Percentiles rank a stretch among this genome's conserved stretches.
phyloP scores from a whole-genome alignment of 2,888 invertebrate species.

The Conomelus anceps region DNA sequence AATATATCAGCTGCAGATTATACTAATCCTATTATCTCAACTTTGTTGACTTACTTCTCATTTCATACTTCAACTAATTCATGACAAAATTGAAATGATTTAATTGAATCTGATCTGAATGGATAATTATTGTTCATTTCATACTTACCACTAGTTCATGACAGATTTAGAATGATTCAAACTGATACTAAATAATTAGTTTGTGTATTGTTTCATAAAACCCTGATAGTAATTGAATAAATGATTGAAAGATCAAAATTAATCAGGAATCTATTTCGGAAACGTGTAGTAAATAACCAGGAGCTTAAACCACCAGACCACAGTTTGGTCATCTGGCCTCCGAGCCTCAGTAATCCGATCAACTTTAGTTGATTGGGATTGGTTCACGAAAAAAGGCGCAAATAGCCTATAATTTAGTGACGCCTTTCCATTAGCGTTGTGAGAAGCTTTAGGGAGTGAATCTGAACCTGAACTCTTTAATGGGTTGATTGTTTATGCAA shows the following conservation, averaged over 20 bases:
- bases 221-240: not conserved
- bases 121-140: too few species aligned
- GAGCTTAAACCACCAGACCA: not conserved
- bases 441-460: not conserved
- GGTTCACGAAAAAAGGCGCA: not conserved
- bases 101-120: too few species aligned
- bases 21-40: too few species aligned
- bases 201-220: too few species aligned
- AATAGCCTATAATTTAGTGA: not conserved
- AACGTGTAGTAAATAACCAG: not conserved
- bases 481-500: not conserved
- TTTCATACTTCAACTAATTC: too few species aligned
- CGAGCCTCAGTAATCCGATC: not conserved
- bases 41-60: too few species aligned
- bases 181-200: too few species aligned
- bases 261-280: not conserved
- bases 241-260: not conserved
- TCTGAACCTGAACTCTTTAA: not conserved
- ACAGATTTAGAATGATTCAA: too few species aligned
- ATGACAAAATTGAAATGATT: too few species aligned
- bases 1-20: too few species aligned
- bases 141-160: too few species aligned
- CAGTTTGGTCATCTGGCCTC: not conserved
- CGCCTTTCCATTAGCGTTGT: not conserved
- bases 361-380: not conserved